Percentiles rank a stretch among this genome's conserved stretches.
Conservation (phyloP, 92 coral and sea anemone genomes). For the Scolanthus callimorphus region DNA sequence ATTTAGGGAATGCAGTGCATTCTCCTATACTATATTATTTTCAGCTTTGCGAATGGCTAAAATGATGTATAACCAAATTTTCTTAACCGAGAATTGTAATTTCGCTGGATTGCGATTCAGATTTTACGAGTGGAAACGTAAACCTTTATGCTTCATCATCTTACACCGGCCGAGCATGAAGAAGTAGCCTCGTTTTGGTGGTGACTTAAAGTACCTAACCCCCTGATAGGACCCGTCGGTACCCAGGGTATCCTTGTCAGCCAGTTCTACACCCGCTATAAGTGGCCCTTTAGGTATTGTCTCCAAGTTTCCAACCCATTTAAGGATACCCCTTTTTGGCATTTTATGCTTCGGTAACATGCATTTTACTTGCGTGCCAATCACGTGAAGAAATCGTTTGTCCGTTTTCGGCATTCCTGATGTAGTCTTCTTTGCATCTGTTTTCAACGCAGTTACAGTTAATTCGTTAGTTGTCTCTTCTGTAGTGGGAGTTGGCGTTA, state of each 20-base stretch:
- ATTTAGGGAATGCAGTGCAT: too few relatives aligned
- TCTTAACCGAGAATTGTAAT: too few relatives aligned
- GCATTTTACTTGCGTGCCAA: constrained; percentile 76
- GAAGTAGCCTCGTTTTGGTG: constrained; percentile 91
- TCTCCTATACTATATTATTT: too few relatives aligned
- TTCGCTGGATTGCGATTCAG: too few relatives aligned
- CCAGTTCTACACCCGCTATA: constrained; percentile 89
- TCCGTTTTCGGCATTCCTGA: too few relatives aligned
- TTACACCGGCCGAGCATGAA: constrained; percentile 83
- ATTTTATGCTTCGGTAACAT: constrained; percentile 59
- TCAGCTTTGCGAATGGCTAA: too few relatives aligned
- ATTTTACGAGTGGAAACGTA: too few relatives aligned
- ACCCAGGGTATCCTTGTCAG: constrained; percentile 76
- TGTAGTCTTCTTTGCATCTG: constrained; percentile 14
- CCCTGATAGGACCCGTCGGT: constrained; percentile 96
- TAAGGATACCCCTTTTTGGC: constrained; percentile 51
- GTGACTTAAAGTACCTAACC: constrained; percentile 72
- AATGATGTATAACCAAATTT: too few relatives aligned
- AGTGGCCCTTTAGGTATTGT: constrained; percentile 64
- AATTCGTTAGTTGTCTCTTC: neutral
- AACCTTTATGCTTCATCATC: constrained; percentile 33
- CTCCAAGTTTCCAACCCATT: constrained; percentile 90
- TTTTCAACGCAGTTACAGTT: neutral
- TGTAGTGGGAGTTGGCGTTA: neutral
- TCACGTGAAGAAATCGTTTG: constrained; percentile 50